Conservation (phyloP, 2,113 vertebrate species). For the Petromus typicus region DNA sequence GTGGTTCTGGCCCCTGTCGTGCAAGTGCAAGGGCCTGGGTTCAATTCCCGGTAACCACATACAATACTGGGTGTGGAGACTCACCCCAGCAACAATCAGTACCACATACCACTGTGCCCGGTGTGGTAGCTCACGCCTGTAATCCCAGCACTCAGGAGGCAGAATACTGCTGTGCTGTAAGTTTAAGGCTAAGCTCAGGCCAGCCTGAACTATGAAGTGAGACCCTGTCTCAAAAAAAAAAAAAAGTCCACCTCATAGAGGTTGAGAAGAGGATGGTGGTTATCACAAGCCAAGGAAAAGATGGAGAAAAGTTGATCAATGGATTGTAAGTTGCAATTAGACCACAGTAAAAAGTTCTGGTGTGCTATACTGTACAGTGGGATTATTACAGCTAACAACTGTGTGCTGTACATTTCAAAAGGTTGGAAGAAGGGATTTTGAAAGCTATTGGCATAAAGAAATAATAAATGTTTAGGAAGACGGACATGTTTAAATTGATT, state of each 20-base stretch:
- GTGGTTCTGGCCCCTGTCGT: too few species aligned
- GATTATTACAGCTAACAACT: neutral
- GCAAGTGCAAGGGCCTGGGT: too few species aligned
- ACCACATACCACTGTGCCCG: too few species aligned
- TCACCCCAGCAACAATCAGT: too few species aligned
- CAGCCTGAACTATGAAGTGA: too few species aligned
- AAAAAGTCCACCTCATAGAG: neutral
- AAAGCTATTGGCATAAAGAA: neutral
- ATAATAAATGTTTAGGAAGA: neutral
- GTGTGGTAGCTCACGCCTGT: too few species aligned
- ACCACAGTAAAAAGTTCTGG: neutral
- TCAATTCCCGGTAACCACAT: too few species aligned
- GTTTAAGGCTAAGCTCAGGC: too few species aligned
- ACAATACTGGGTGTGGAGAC: too few species aligned
- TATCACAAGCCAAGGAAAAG: neutral
- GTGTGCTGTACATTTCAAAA: neutral
- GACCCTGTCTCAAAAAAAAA: too few species aligned
- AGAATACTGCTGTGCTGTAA: too few species aligned
- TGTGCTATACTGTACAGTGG: neutral
- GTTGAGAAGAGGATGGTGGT: neutral
- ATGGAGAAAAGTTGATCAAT: neutral
- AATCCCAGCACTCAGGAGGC: too few species aligned
- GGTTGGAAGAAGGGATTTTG: neutral
- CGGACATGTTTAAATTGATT: neutral
- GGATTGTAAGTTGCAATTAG: neutral